These are phyloP conservation scores for Trichopoda pennipes DNA, from an alignment of 2,888 invertebrate species.

Conservation along the genomic window DNA sequence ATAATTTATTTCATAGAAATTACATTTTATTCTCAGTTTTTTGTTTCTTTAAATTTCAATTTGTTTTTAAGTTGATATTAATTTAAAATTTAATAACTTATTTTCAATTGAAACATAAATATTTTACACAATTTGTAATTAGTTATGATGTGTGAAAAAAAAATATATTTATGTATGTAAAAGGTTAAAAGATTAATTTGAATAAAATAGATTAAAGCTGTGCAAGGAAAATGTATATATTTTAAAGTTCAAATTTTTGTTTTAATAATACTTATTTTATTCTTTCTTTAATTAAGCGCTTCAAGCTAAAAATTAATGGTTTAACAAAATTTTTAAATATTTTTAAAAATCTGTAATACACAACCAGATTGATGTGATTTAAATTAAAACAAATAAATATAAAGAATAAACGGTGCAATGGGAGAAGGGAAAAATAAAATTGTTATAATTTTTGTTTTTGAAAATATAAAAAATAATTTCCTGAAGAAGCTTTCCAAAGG, in stretches of 20 bases:
- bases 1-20: slow-evolving; percentile 77
- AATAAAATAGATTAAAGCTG: slow-evolving; percentile 31
- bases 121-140: slow-evolving; percentile 35
- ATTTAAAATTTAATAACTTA: slow-evolving; percentile 55
- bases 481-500: too few species aligned
- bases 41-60: slow-evolving; percentile 39
- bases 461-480: too few species aligned
- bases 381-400: background rate
- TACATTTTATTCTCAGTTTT: slow-evolving; percentile 70
- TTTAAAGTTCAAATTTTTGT: background rate
- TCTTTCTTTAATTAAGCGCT: slow-evolving; percentile 24
- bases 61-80: slow-evolving; percentile 39
- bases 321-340: slow-evolving; percentile 4
- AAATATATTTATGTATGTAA: background rate
- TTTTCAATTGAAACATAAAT: slow-evolving; percentile 59
- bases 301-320: slow-evolving; percentile 47
- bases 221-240: slow-evolving; percentile 36
- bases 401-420: too few species aligned
- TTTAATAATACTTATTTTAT: background rate
- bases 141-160: background rate
- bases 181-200: slow-evolving; percentile 8
- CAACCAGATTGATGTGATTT: slow-evolving; percentile 80
- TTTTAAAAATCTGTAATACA: slow-evolving; percentile 74
- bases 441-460: too few species aligned
- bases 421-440: too few species aligned